Conservation (phyloP, 23 tunicate species). For the Corella eumyota region DNA sequence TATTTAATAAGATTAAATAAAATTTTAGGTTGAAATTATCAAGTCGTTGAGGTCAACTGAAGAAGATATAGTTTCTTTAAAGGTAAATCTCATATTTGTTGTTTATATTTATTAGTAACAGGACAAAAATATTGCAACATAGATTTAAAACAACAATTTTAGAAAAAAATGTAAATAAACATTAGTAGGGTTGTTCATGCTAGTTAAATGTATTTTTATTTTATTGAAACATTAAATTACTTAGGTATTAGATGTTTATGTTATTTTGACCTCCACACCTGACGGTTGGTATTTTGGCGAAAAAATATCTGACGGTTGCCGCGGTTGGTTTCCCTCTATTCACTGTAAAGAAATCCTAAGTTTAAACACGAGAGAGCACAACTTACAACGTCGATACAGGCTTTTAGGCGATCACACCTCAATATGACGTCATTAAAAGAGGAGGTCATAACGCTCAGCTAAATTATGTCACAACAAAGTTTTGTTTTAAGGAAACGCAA, state of each 20-base stretch:
- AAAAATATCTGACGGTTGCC: constrained; percentile 65
- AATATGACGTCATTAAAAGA: neutral
- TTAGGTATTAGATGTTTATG: constrained; percentile 46
- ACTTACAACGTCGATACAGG: constrained; percentile 42
- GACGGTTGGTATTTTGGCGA: constrained; percentile 87
- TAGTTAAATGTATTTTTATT: too few species aligned
- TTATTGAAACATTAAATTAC: too few species aligned
- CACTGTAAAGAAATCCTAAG: constrained; percentile 64
- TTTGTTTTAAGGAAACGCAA: too few species aligned
- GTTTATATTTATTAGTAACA: too few species aligned
- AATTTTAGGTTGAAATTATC: constrained; percentile 38
- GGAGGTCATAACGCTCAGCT: neutral
- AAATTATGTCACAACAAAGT: neutral
- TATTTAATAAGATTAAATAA: too few species aligned
- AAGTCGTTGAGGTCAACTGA: constrained; percentile 34
- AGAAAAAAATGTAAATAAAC: too few species aligned
- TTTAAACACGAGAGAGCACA: constrained; percentile 45
- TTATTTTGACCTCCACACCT: constrained; percentile 40
- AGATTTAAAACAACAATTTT: too few species aligned
- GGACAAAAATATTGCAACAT: too few species aligned
- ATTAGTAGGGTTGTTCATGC: too few species aligned
- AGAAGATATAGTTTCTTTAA: constrained; percentile 47
- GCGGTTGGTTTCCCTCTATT: constrained; percentile 76
- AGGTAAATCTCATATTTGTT: too few species aligned
- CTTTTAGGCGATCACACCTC: constrained; percentile 45